Evolutionary conservation across 1,140 invertebrate species (phyloP).

Genomic region (Pogonognathellus flavescens): DNA sequence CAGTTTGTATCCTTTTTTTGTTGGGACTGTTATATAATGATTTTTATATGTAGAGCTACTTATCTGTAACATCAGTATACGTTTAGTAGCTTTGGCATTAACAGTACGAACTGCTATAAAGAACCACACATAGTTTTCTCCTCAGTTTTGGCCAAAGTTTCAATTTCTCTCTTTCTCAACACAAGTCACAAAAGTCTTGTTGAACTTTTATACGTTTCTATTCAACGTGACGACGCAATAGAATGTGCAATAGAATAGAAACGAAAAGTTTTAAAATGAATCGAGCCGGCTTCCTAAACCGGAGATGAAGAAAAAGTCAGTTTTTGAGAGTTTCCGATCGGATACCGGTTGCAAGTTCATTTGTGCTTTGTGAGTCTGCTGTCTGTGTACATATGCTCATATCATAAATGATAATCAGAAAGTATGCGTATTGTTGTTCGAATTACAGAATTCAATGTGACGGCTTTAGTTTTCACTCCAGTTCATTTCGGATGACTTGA

Average conservation of each 20-base stretch:
- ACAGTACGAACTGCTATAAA: no score
- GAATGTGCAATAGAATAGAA: no score
- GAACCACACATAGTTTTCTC: no score
- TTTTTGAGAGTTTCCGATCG: slow-evolving; percentile 30
- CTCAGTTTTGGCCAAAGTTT: no score
- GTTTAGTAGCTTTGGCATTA: no score
- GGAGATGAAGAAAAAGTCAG: slow-evolving; percentile 9
- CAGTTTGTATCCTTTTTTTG: background rate
- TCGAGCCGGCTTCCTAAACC: background rate
- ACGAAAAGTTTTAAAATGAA: background rate
- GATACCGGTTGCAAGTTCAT: slow-evolving; percentile 12
- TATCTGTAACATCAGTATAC: no score
- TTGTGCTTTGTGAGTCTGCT: background rate
- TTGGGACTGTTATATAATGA: no score
- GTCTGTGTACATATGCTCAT: background rate
- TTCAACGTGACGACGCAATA: background rate
- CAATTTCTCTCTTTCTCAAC: no score
- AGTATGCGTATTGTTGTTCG: slow-evolving; percentile 23
- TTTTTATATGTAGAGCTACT: no score
- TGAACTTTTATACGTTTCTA: background rate
- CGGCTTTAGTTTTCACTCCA: background rate
- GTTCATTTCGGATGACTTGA: background rate
- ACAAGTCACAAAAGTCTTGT: background rate
- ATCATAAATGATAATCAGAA: slow-evolving; percentile 27
- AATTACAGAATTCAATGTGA: background rate